Base-by-base conservation (phyloP, 2,888 invertebrate genomes). In the Melipona beecheii region DNA sequence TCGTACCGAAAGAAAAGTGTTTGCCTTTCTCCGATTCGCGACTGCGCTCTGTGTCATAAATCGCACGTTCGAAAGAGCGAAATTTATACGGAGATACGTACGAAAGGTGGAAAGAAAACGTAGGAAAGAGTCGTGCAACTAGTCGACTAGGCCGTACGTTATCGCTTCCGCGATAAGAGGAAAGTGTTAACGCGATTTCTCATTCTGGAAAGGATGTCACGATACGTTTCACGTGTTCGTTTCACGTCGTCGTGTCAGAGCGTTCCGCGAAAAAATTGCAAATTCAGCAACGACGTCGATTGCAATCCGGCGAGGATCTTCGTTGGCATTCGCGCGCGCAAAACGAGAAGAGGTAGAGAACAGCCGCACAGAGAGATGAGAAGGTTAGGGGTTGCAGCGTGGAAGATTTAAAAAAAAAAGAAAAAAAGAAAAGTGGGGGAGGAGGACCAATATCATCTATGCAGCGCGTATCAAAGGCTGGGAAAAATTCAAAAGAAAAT, bases 261-360 rank as follows among this genome's bases (percentile, higher is more conserved):
- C 4, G 21, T 27, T 66, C 58, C 31, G 70, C 60, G n/a, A 17
- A 21, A 65, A 75, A 81, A 74, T 75, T 68, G 24, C 75, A 21
- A 79, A 54, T 73, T 68, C 62, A 64, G 50, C 62, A 68, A n/a
- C 50, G 58, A 71, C 19, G 79, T 70, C 65, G 74, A 75, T 75
- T 60, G 15, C 36, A 21, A 43, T 17, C 52, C 15, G 11, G 17
- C 24, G 49, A 31, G n/a, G 19, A 17, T 11, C 9, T 43, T 9
- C 43, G 9, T 1, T 5, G 69, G 70, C 64, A 82, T 83, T 84
- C 78, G 83, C 78, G 78, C 78, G 78, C 83, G 84, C 75, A 73
- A 84, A 84, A 75, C 52, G 72, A 27, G 72, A 27, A 65, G 36
- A 21, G 9, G 13, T 11, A 2, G n/a, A n/a, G n/a, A 43, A 52